Evolutionary conservation across 2,888 invertebrate genomes (phyloP), one percentile per base, ranked within the genome.

Genomic region (Epirrita christyi): DNA sequence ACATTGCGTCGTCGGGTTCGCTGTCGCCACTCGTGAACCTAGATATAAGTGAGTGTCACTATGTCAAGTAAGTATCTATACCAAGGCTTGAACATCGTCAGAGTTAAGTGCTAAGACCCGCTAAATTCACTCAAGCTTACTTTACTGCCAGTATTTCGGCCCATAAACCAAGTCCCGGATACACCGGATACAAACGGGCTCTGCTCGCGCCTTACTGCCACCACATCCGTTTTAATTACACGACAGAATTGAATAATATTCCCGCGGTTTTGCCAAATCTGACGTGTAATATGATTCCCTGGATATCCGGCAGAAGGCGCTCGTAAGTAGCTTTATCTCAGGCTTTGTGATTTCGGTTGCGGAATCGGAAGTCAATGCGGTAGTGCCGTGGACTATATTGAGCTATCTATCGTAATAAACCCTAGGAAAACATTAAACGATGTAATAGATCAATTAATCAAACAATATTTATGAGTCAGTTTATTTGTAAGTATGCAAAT

Each of bases 221-320:
- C 52, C 52, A 38, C 55, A 53, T 59, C 63, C 60, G 57, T 46
- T 66, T 64, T 66, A 64, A 69, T 71, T 64, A 67, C 66, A 48
- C 61, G 62, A 63, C 68, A 60, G 46, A 55, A n/a, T n/a, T 56
- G 62, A 54, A 62, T 66, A 62, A 69, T 63, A 59, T 67, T 55
- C 63, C 61, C 53, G 55, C 43, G 56, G 32, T 54, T 48, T 47
- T 34, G 52, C 61, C 56, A 62, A 67, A 67, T 72, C 64, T 64
- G 67, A 65, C 67, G 54, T 59, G 38, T 58, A 67, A 63, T 65
- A 63, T 58, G 55, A 59, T 37, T 46, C 21, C 45, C 28, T 44
- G 44, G 36, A 44, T 45, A 46, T 50, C 49, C 49, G 45, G 49
- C 10, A 32, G 48, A 34, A 36, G 48, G 11, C 51, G 52, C 36